Conservation (phyloP, 2,113 vertebrate species). For the Spermophilus dauricus region DNA sequence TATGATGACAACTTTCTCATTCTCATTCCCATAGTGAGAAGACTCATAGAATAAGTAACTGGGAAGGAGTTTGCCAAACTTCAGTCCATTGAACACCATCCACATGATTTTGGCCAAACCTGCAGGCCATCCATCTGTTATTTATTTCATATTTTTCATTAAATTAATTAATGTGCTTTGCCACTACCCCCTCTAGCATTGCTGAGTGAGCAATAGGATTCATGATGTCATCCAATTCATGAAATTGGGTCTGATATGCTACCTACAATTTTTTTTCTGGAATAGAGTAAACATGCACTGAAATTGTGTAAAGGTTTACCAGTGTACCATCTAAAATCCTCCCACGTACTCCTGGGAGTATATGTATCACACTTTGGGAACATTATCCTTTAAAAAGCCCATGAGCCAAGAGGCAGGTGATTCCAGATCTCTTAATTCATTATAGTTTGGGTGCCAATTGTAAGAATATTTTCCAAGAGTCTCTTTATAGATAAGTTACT, state of each 20-base stretch:
- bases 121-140: constrained; percentile 18
- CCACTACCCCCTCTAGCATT: neutral
- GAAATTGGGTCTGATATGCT: neutral
- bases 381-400: neutral
- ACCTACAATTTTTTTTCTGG: neutral
- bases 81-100: neutral
- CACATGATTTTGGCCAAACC: constrained; percentile 27
- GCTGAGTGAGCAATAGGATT: constrained; percentile 7
- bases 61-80: neutral
- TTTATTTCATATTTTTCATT: constrained; percentile 59
- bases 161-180: constrained; percentile 38
- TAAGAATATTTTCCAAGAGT: constrained; percentile 20
- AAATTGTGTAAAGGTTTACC: neutral
- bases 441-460: neutral
- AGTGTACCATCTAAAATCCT: neutral
- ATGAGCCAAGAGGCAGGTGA: neutral
- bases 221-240: constrained; percentile 21
- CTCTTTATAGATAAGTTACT: neutral
- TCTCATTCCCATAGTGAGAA: neutral
- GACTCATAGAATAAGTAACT: neutral
- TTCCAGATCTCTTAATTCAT: neutral
- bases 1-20: neutral
- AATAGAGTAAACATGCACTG: neutral
- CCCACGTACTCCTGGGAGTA: neutral
- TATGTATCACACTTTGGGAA: neutral